These are phyloP conservation scores for Pollenia amentaria DNA, from an alignment of 2,888 invertebrate genomes.

Conservation along the genomic window DNA sequence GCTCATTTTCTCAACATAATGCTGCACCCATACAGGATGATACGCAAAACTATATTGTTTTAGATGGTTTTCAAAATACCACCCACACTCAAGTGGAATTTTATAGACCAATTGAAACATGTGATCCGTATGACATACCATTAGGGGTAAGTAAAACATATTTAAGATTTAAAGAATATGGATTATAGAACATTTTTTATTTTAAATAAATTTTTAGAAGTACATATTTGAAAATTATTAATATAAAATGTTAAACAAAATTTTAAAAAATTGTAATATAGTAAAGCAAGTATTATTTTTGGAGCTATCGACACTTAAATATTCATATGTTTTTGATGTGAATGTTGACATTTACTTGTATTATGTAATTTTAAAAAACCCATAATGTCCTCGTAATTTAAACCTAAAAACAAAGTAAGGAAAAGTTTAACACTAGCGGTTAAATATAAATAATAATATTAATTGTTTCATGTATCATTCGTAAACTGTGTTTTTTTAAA, in stretches of 20 bases:
- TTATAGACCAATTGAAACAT: conserved; percentile 91
- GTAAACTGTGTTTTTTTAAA: no score
- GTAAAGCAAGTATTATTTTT: not conserved
- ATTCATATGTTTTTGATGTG: conserved; percentile 51
- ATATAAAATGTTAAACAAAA: not conserved
- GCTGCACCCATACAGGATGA: conserved; percentile 90
- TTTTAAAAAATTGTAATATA: not conserved
- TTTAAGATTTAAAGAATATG: not conserved
- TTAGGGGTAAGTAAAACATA: conserved; percentile 86
- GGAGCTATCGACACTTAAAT: conserved; percentile 5
- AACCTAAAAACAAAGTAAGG: conserved; percentile 58
- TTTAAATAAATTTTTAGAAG: no score
- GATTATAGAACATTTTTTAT: no score
- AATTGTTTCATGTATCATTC: no score
- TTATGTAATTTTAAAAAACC: conserved; percentile 59
- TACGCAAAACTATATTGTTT: conserved; percentile 92
- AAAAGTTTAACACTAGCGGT: not conserved
- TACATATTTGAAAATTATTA: not conserved
- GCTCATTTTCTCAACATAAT: conserved; percentile 87
- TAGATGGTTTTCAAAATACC: conserved; percentile 91
- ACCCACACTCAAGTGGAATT: conserved; percentile 94
- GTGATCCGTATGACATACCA: conserved; percentile 90
- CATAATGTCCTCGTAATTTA: conserved; percentile 71
- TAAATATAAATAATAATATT: not conserved
- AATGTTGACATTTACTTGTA: conserved; percentile 10